phyloP scores from a whole-genome alignment of 1,140 invertebrate genomes.

The Drosophila dunni region DNA sequence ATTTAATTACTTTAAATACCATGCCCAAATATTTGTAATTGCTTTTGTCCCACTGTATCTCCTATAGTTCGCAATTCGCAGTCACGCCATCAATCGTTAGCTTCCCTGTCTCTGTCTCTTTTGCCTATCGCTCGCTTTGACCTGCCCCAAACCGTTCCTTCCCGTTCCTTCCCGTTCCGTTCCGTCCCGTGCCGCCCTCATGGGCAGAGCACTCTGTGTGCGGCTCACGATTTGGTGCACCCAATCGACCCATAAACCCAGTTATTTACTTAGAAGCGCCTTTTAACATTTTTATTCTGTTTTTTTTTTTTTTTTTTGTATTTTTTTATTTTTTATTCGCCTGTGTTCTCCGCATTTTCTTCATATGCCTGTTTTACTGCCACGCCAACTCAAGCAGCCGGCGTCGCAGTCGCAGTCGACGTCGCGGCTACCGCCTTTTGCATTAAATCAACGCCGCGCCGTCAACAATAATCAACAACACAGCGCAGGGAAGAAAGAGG shows the following conservation, averaged over 20 bases:
- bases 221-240: constrained; percentile 83
- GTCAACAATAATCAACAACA: constrained; percentile 80
- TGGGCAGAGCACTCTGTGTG: constrained; percentile 47
- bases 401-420: constrained; percentile 21
- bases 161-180: neutral
- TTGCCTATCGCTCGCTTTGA: neutral
- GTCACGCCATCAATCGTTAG: constrained; percentile 37
- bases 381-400: constrained; percentile 49
- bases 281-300: constrained; percentile 70
- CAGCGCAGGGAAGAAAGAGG: constrained; percentile 17
- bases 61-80: constrained; percentile 2
- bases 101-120: neutral
- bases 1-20: neutral
- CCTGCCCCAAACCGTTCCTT: constrained; percentile 4
- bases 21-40: too few species aligned
- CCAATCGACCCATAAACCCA: constrained; percentile 84
- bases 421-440: constrained; percentile 64
- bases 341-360: constrained; percentile 46
- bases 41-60: constrained; percentile 18
- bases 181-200: neutral
- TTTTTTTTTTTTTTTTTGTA: neutral
- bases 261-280: constrained; percentile 84
- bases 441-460: constrained; percentile 80
- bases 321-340: constrained; percentile 15
- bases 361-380: constrained; percentile 59